Evolutionary conservation across 2,113 vertebrate species (phyloP).

Genomic region (Terrapene triunguis): DNA sequence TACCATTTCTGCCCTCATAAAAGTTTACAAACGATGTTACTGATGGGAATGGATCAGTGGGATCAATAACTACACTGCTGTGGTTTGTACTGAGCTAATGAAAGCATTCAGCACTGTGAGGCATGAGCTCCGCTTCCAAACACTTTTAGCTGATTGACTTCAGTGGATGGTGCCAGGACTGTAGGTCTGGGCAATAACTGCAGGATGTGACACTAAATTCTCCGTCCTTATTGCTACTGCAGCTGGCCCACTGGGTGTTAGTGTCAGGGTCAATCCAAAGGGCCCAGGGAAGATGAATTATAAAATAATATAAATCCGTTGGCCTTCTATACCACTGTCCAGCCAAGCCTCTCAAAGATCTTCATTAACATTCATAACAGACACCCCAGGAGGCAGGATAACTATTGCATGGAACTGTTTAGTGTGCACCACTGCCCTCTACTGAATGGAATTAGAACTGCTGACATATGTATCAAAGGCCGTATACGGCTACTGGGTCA

Average conservation of each 20-base stretch:
- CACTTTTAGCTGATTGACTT: conserved; percentile 8
- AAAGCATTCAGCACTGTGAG: conserved; percentile 7
- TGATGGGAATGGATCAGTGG: conserved; percentile 47
- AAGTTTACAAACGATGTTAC: conserved; percentile 67
- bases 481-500: not conserved
- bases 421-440: not conserved
- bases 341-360: not conserved
- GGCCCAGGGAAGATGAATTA: not conserved
- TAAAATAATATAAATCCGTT: not conserved
- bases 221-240: not conserved
- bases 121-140: not conserved
- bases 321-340: not conserved
- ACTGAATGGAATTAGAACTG: not conserved
- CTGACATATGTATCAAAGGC: conserved; percentile 23
- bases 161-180: not conserved
- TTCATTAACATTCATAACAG: conserved; percentile 13
- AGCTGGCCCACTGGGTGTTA: not conserved
- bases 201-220: not conserved
- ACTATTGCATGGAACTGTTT: conserved; percentile 6
- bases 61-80: conserved; percentile 58
- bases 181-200: not conserved
- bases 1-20: conserved; percentile 8
- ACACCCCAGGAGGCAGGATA: not conserved
- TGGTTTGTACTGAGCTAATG: conserved; percentile 59
- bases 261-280: not conserved